A percentile compares a stretch with the other conserved stretches of the same genome.
These are phyloP conservation scores for Takifugu ocellatus DNA, from an alignment of 2,797 vertebrate species.

Conservation along the genomic window DNA sequence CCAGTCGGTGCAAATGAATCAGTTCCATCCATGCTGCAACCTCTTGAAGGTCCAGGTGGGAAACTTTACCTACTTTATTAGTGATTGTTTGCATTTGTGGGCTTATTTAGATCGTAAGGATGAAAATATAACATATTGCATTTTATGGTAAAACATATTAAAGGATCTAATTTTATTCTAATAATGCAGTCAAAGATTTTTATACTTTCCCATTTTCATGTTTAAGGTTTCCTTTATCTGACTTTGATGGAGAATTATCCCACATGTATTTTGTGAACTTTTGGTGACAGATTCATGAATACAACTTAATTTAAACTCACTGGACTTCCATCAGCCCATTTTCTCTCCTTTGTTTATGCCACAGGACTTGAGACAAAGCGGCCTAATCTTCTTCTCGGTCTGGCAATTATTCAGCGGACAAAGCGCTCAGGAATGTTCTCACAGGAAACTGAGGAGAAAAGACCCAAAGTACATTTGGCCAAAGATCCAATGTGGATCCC, in stretches of 20 bases:
- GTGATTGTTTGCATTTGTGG: conserved; percentile 1
- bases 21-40: conserved; percentile 89
- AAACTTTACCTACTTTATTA: conserved; percentile 40
- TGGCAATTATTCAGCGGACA: conserved; percentile 89
- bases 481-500: conserved; percentile 75
- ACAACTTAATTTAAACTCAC: not conserved
- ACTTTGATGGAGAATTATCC: too few relatives aligned
- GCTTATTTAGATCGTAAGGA: not conserved
- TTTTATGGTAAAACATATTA: too few relatives aligned
- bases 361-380: conserved; percentile 90
- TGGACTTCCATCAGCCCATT: not conserved
- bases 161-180: too few relatives aligned
- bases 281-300: too few relatives aligned
- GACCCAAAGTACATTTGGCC: conserved; percentile 68
- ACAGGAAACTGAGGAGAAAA: conserved; percentile 84
- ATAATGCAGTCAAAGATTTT: too few relatives aligned
- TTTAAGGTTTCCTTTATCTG: too few relatives aligned
- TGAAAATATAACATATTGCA: too few relatives aligned
- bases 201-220: too few relatives aligned
- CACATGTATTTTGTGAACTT: not conserved
- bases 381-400: conserved; percentile 91
- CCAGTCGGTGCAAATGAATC: conserved; percentile 90
- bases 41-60: conserved; percentile 94
- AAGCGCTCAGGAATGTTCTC: conserved; percentile 75
- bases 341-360: conserved; percentile 17